These are phyloP conservation scores for Leptosomus discolor DNA, from an alignment of 2,113 vertebrate genomes.

Conservation along the genomic window DNA sequence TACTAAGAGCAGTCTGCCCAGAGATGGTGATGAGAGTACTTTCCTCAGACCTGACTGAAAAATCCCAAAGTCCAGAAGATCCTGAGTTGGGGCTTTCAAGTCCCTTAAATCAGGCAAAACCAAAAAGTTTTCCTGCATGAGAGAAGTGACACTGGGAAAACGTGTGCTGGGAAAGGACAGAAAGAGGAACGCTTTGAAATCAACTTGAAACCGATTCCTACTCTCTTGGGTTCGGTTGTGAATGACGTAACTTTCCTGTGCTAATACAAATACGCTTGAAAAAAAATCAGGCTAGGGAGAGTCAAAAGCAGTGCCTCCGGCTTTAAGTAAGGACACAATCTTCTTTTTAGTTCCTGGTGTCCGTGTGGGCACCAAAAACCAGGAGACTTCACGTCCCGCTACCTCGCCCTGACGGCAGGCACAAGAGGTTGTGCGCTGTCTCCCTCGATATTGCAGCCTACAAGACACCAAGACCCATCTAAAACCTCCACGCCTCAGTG, in stretches of 20 bases:
- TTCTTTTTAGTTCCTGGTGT: neutral
- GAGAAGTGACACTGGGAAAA: neutral
- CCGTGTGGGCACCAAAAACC: fast-evolving
- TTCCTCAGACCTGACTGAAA: neutral
- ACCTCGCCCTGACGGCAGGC: fast-evolving
- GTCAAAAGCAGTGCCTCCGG: neutral
- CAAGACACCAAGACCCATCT: neutral
- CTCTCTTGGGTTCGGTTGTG: neutral
- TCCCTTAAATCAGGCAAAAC: neutral
- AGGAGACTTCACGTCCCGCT: neutral
- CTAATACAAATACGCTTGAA: neutral
- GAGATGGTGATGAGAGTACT: neutral
- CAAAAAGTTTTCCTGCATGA: neutral
- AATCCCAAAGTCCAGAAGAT: neutral
- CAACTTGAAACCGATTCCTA: neutral
- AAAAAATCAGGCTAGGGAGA: neutral
- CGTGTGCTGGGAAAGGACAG: neutral
- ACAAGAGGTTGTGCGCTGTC: neutral
- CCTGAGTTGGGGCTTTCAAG: neutral
- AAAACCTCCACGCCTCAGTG: fast-evolving
- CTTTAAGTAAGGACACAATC: neutral
- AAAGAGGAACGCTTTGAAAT: neutral
- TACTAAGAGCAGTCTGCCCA: neutral
- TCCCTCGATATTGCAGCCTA: neutral
- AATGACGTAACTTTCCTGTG: neutral